Conservation (phyloP, 2,797 vertebrate species). For the Delichon dasypus region DNA sequence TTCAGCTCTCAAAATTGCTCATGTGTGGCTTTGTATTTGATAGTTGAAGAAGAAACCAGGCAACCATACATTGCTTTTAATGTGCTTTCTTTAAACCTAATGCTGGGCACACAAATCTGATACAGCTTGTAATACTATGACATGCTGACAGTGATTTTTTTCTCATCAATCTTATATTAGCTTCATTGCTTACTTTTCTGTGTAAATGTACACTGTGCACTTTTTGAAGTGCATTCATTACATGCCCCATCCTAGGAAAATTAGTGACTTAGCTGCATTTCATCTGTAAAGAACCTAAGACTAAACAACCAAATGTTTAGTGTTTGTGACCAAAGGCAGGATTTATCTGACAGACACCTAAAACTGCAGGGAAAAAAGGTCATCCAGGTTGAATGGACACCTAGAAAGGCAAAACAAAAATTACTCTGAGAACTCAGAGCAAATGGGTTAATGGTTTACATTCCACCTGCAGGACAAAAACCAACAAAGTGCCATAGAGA, state of each 20-base stretch:
- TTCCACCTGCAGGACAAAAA: neutral
- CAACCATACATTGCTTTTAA: constrained; percentile 31
- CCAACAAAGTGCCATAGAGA: neutral
- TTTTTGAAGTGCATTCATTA: neutral
- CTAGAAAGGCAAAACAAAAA: neutral
- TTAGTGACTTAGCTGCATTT: neutral
- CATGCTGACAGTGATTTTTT: neutral
- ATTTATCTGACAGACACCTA: neutral
- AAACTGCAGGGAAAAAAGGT: neutral
- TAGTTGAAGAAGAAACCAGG: constrained; percentile 33
- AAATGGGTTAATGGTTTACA: neutral
- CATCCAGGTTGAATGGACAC: neutral
- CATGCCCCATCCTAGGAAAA: neutral
- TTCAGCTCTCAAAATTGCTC: constrained; percentile 38
- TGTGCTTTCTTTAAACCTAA: neutral
- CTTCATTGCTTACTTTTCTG: neutral
- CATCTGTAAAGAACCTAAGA: neutral
- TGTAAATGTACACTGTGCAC: neutral
- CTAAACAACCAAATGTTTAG: neutral
- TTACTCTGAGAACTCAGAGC: neutral
- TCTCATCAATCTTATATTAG: neutral
- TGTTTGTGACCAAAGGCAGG: neutral
- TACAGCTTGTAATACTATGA: neutral
- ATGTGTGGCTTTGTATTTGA: constrained; percentile 39
- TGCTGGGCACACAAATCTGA: neutral